These are phyloP conservation scores for Diglossa cyanea DNA, from an alignment of 2,797 vertebrate genomes.

Conservation along the genomic window DNA sequence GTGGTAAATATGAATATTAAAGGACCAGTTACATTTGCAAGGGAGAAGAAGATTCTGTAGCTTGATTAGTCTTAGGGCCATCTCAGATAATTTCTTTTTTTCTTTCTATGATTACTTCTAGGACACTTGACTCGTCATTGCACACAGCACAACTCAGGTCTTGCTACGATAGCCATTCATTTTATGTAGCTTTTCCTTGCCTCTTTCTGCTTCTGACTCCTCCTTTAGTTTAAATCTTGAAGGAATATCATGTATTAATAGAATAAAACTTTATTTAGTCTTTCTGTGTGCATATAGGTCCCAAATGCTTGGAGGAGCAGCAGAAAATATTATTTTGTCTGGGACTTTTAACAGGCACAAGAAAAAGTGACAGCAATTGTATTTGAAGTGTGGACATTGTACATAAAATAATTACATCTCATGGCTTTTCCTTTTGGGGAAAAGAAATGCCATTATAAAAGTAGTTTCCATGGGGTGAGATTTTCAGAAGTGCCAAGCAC, in stretches of 20 bases:
- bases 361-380: constrained; percentile 43
- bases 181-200: neutral
- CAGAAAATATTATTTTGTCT: neutral
- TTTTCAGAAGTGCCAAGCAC: constrained; percentile 13
- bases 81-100: neutral
- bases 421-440: neutral
- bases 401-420: constrained; percentile 23
- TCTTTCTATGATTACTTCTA: neutral
- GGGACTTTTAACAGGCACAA: neutral
- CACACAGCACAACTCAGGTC: neutral
- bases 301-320: neutral
- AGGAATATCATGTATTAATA: neutral
- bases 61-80: neutral
- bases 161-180: neutral
- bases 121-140: neutral
- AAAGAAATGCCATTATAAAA: neutral
- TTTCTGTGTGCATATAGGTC: neutral
- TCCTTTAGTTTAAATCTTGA: neutral
- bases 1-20: neutral
- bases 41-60: neutral
- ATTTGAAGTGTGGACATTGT: neutral
- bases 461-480: constrained; percentile 11
- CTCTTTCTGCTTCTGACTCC: neutral
- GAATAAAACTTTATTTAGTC: neutral
- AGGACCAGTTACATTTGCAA: neutral